These are phyloP conservation scores for Salvelinus fontinalis DNA, from an alignment of 2,113 vertebrate species.

Conservation along the genomic window DNA sequence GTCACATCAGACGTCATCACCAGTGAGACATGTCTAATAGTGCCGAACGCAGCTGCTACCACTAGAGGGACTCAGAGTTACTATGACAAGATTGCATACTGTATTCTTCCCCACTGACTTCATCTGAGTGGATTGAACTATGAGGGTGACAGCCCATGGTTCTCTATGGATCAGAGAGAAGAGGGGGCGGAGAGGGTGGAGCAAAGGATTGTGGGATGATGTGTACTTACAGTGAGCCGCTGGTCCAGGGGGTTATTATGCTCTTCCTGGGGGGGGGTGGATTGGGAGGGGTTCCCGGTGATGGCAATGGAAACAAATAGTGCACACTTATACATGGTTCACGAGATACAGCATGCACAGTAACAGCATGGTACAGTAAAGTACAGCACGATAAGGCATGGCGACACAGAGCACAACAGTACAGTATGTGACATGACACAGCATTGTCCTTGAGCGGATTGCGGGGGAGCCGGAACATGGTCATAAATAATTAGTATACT, in stretches of 20 bases:
- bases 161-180: slow-evolving; percentile 5
- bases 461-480: no score
- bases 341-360: slow-evolving; percentile 59
- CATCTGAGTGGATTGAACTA: background rate
- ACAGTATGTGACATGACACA: background rate
- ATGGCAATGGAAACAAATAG: slow-evolving; percentile 63
- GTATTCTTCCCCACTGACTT: background rate
- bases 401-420: background rate
- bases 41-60: background rate
- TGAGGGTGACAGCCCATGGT: background rate
- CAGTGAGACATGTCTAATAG: slow-evolving; percentile 14
- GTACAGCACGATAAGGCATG: background rate
- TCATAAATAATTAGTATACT: no score
- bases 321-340: slow-evolving; percentile 53
- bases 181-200: slow-evolving; percentile 17
- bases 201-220: slow-evolving; percentile 49
- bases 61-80: background rate
- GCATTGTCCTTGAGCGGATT: no score
- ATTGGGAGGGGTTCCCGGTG: slow-evolving; percentile 44
- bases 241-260: slow-evolving; percentile 89
- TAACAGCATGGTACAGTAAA: slow-evolving; percentile 34
- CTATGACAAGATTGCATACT: background rate
- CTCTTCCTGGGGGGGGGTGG: slow-evolving; percentile 77
- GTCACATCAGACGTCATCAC: background rate
- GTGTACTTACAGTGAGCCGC: slow-evolving; percentile 91